Conservation (phyloP, 2,113 vertebrate species). For the Trogon surrucura region DNA sequence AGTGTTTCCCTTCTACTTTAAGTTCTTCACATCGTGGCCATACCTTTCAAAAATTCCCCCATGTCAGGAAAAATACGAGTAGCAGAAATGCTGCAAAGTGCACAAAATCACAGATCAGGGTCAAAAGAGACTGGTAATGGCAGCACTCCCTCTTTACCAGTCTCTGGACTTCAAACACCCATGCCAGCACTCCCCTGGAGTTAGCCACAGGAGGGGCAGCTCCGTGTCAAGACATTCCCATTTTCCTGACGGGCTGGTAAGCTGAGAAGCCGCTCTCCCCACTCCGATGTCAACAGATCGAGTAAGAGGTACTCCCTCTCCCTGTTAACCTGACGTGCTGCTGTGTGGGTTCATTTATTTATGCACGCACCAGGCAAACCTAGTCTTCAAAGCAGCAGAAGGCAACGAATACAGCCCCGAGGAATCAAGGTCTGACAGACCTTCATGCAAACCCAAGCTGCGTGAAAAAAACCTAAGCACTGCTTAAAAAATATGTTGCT, state of each 20-base stretch:
- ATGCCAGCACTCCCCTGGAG: not conserved
- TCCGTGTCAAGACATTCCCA: accelerated
- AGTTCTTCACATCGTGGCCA: accelerated
- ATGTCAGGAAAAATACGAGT: accelerated
- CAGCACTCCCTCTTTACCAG: accelerated
- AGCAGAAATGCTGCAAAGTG: not conserved
- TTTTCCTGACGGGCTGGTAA: not conserved
- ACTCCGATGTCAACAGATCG: not conserved
- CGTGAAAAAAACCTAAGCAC: accelerated
- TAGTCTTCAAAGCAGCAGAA: not conserved
- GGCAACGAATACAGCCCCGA: accelerated
- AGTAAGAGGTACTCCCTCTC: slow-evolving; percentile 23
- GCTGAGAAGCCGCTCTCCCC: slow-evolving; percentile 7
- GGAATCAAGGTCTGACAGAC: not conserved
- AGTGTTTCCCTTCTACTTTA: not conserved
- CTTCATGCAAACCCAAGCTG: not conserved
- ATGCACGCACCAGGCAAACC: not conserved
- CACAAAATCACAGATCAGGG: not conserved
- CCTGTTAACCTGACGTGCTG: not conserved
- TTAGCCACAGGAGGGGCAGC: not conserved
- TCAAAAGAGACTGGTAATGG: accelerated
- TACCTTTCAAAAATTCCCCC: not conserved
- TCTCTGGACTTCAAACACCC: accelerated
- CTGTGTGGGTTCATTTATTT: not conserved
- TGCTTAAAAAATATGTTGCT: not conserved